phyloP scores from a whole-genome alignment of 2,113 vertebrate genomes.

The Empidonax traillii region DNA sequence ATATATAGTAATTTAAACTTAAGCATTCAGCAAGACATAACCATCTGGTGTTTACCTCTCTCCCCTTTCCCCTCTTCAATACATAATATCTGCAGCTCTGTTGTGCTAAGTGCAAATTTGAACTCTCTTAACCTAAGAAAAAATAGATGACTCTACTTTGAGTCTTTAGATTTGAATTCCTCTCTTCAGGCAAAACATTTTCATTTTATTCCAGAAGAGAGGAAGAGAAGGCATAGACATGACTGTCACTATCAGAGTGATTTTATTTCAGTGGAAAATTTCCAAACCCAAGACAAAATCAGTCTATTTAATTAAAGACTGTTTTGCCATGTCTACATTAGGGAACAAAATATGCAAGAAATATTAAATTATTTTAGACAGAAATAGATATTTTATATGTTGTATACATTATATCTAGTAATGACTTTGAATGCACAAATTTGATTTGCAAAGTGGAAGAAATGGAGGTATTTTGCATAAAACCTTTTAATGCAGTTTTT shows the following conservation, averaged over 20 bases:
- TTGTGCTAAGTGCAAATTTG: not conserved
- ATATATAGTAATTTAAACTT: not conserved
- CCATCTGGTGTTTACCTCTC: not conserved
- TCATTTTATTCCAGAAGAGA: not conserved
- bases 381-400: not conserved
- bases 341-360: not conserved
- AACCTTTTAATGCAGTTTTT: not conserved
- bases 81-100: not conserved
- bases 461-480: not conserved
- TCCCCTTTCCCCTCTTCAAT: not conserved
- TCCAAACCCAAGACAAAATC: not conserved
- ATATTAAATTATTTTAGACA: not conserved
- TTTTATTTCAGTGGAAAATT: not conserved
- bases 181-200: not conserved
- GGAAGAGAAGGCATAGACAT: not conserved
- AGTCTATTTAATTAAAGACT: not conserved
- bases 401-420: not conserved
- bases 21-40: not conserved
- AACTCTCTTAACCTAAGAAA: not conserved
- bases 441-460: not conserved
- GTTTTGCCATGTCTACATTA: not conserved
- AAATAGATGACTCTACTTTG: not conserved
- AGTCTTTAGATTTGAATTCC: not conserved
- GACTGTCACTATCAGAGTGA: not conserved
- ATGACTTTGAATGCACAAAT: not conserved